A percentile compares a stretch with the other conserved stretches of the same genome.
Conservation (phyloP, 2,113 vertebrate species). For the Oncorhynchus keta region DNA sequence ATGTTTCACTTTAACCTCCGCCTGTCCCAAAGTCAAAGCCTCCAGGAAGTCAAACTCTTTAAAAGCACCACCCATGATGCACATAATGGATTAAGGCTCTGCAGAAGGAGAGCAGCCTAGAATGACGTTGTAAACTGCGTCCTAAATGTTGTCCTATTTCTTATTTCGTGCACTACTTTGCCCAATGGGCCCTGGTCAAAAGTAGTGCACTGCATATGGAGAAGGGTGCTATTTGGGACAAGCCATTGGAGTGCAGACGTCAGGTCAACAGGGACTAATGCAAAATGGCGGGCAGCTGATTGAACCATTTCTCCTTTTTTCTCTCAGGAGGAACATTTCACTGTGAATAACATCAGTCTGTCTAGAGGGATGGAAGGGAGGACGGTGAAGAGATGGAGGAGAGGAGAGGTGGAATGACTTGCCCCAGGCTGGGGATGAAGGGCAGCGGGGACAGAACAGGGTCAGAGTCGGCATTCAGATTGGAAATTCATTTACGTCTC, state of each 20-base stretch:
- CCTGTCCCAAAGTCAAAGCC: slow-evolving; percentile 63
- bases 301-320: slow-evolving; percentile 43
- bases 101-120: slow-evolving; percentile 44
- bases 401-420: slow-evolving; percentile 54
- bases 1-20: slow-evolving; percentile 75
- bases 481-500: slow-evolving; percentile 55
- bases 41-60: slow-evolving; percentile 65
- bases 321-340: slow-evolving; percentile 44
- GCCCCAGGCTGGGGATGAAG: slow-evolving; percentile 50
- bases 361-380: slow-evolving; percentile 10
- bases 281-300: slow-evolving; percentile 41
- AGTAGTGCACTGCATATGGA: slow-evolving; percentile 12
- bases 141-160: no score
- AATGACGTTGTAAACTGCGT: slow-evolving; percentile 8
- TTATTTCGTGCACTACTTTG: no score
- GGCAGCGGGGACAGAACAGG: slow-evolving; percentile 44
- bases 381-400: slow-evolving; percentile 4
- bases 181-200: background rate
- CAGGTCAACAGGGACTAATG: slow-evolving; percentile 34
- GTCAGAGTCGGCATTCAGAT: slow-evolving; percentile 55
- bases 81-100: slow-evolving; percentile 64
- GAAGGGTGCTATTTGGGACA: background rate
- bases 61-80: slow-evolving; percentile 52
- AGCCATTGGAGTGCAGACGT: slow-evolving; percentile 15
- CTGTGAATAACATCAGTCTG: slow-evolving; percentile 45